Base-by-base conservation (phyloP, 1,140 invertebrate genomes). In the Drosophila santomea region DNA sequence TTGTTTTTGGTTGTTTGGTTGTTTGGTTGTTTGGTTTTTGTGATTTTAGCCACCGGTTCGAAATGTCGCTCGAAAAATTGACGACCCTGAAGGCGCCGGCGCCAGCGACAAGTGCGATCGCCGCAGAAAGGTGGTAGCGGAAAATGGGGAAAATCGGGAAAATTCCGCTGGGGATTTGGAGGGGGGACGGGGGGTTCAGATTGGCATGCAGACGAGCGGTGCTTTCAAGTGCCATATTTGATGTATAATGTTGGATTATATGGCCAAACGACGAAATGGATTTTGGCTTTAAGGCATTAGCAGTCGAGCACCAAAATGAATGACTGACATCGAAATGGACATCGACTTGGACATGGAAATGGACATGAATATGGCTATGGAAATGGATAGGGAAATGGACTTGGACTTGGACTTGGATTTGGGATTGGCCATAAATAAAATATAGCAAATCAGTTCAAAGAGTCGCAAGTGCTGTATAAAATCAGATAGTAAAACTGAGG, bases 61-160 rank as follows among this genome's bases (percentile, higher is more conserved):
- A 80, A 74, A 80, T 80, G 77, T 80, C 74, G 74, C 74, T 77
- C 62, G 17, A 59, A 80, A 80, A 80, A 78, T 75, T 80, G 76
- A 79, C 76, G 76, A 67, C 76, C 74, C 74, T 77, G 74, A 78
- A 61, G 77, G 71, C 77, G 77, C 62, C 69, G 77, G 78, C 78
- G 77, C 78, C 64, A 66, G 51, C 68, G 75, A 79, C 76, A 79
- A 79, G 77, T 79, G 77, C 52, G 63, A 67, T 15, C 38, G 2
- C 23, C 38, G 2, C 45, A 50, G 28, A 1, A 43, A 41, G 41
- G 25, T 23, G 23, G 52, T 39, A 4, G 14, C 12, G 52, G 52
- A 25, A 57, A 41, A 52, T 43, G 17, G 15, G 32, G 6, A 60
- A 35, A 20, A 20, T 12, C 12, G 20, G 20, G 28, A 14, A 51